Percentiles rank a stretch among this genome's conserved stretches.
These are phyloP conservation scores for Mus caroli DNA, from an alignment of 2,797 vertebrate species.

Conservation along the genomic window DNA sequence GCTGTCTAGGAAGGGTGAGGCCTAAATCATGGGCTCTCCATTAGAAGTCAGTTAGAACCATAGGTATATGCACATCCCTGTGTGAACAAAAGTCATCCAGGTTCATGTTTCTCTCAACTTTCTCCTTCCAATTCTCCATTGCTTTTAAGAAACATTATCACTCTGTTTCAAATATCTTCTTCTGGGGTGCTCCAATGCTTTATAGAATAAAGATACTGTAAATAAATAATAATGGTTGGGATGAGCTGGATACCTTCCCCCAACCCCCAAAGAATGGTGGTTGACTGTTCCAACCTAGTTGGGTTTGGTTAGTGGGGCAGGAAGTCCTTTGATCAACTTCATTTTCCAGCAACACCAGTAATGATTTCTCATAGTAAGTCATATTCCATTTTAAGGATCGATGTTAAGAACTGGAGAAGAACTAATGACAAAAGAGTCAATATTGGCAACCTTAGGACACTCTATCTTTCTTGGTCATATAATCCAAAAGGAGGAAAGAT, in stretches of 20 bases:
- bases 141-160: not conserved
- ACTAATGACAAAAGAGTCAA: not conserved
- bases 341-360: not conserved
- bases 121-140: not conserved
- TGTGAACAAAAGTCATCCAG: not conserved
- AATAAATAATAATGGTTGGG: constrained; percentile 13
- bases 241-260: too few relatives aligned
- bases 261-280: not conserved
- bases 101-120: not conserved
- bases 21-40: not conserved
- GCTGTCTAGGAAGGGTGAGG: not conserved
- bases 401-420: constrained; percentile 1
- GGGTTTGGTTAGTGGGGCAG: not conserved
- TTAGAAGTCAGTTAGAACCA: not conserved
- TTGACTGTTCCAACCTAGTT: not conserved
- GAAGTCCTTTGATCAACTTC: not conserved
- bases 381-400: not conserved
- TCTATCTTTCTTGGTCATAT: not conserved
- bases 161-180: constrained; percentile 22
- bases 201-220: constrained; percentile 20
- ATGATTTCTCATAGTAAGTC: not conserved
- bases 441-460: fast-evolving
- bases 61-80: not conserved
- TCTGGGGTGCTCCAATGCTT: not conserved
- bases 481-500: not conserved